A percentile compares a stretch with the other conserved stretches of the same genome.
phyloP scores from a whole-genome alignment of 2,797 vertebrate species.

The Pampus argenteus region DNA sequence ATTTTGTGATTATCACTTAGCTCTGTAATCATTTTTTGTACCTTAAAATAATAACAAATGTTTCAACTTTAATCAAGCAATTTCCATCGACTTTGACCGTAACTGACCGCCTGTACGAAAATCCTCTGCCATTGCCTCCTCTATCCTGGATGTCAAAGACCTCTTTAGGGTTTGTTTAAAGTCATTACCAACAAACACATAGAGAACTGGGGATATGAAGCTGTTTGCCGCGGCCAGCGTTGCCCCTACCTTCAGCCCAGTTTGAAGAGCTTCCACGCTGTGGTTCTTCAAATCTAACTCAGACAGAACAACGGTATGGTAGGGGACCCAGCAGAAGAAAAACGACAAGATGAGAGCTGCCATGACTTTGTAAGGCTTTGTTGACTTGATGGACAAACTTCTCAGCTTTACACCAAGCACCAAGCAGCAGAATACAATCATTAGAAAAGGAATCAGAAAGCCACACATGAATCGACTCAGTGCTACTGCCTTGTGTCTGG shows the following conservation, averaged over 20 bases:
- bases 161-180: constrained; percentile 87
- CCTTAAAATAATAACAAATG: not conserved
- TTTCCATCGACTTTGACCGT: constrained; percentile 61
- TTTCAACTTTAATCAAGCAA: constrained; percentile 9
- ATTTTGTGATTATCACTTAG: not conserved
- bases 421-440: constrained; percentile 87
- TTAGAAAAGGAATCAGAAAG: constrained; percentile 86
- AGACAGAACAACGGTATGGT: constrained; percentile 87
- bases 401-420: constrained; percentile 85
- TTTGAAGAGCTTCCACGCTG: constrained; percentile 66
- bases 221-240: constrained; percentile 90
- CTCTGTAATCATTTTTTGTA: not conserved
- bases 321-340: constrained; percentile 93
- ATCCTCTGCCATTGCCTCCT: constrained; percentile 89
- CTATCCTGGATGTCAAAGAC: constrained; percentile 84
- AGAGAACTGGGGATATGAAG: constrained; percentile 91
- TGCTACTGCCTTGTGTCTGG: constrained; percentile 69
- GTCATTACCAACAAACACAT: constrained; percentile 92
- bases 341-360: constrained; percentile 88
- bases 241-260: constrained; percentile 83
- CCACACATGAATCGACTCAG: constrained; percentile 85
- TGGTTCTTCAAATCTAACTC: constrained; percentile 75
- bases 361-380: constrained; percentile 91
- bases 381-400: constrained; percentile 81
- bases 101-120: constrained; percentile 80